These are phyloP conservation scores for Chelonoidis abingdonii DNA, from an alignment of 2,113 vertebrate genomes.

Conservation along the genomic window DNA sequence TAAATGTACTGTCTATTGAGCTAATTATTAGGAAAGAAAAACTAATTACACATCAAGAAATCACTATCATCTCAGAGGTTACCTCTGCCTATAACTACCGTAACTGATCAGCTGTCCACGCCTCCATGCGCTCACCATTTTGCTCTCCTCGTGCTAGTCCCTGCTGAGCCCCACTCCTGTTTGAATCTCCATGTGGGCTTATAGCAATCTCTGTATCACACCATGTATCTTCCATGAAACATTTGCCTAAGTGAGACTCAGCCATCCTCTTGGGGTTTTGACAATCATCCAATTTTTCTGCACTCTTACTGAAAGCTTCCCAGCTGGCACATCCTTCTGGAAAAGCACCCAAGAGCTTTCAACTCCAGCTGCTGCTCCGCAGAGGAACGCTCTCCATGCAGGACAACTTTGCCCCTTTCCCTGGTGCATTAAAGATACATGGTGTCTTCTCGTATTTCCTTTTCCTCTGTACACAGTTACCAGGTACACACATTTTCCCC, in stretches of 20 bases:
- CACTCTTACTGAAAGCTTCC: neutral
- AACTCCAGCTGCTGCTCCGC: neutral
- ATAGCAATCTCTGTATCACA: neutral
- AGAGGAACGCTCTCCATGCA: neutral
- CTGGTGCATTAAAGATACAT: neutral
- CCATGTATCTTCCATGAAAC: neutral
- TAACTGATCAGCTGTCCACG: neutral
- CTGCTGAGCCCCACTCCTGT: neutral
- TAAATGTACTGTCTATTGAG: neutral
- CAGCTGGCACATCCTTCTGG: neutral
- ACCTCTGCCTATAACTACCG: neutral
- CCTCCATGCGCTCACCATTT: neutral
- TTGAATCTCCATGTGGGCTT: neutral
- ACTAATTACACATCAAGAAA: neutral
- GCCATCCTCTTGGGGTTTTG: neutral
- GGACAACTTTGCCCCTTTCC: neutral
- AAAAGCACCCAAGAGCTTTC: neutral
- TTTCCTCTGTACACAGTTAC: neutral
- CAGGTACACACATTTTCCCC: neutral
- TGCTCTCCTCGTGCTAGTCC: neutral
- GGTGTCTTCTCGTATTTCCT: neutral
- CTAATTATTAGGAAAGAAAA: neutral
- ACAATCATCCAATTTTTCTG: neutral
- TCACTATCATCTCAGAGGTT: neutral
- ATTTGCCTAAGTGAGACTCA: neutral